phyloP scores from a whole-genome alignment of 2,888 invertebrate genomes.

The Chouioia cunea region DNA sequence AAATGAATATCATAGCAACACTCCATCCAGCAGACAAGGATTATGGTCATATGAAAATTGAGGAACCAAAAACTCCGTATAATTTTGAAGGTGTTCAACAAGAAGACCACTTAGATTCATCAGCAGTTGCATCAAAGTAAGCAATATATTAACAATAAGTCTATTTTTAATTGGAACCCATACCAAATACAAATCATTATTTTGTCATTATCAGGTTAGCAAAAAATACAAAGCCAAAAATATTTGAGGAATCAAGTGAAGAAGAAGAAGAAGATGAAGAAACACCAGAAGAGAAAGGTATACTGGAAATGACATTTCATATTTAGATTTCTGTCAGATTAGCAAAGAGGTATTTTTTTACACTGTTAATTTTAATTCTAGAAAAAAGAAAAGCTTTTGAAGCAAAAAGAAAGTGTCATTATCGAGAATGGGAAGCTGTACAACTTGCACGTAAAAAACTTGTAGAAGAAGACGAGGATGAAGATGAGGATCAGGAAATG shows the following conservation, averaged over 20 bases:
- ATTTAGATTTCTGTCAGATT: background rate
- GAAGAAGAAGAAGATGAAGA: conserved; percentile 68
- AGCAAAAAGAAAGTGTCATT: conserved; percentile 94
- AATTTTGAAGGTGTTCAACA: conserved; percentile 73
- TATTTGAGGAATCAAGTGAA: conserved; percentile 66
- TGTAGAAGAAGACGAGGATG: conserved; percentile 89
- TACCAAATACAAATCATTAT: conserved; percentile 5
- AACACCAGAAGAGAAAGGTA: conserved; percentile 70
- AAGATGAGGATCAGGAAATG: conserved; percentile 66
- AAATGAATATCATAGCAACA: conserved; percentile 98
- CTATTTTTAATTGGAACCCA: conserved; percentile 1
- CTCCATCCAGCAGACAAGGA: conserved; percentile 98
- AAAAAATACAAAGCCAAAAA: conserved; percentile 69
- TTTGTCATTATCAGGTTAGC: conserved; percentile 59
- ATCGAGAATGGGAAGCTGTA: conserved; percentile 97
- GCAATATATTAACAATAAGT: conserved; percentile 47
- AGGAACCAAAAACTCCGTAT: conserved; percentile 97
- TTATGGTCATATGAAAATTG: conserved; percentile 99
- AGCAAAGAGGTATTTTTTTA: background rate
- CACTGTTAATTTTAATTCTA: conserved; percentile 57
- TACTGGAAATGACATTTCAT: background rate
- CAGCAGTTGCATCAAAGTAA: conserved; percentile 83
- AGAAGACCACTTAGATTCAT: conserved; percentile 75
- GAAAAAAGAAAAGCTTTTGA: conserved; percentile 86
- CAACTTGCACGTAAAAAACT: conserved; percentile 91